These are phyloP conservation scores for Coracias cyanogaster DNA, from an alignment of 2,797 vertebrate genomes.

Conservation along the genomic window DNA sequence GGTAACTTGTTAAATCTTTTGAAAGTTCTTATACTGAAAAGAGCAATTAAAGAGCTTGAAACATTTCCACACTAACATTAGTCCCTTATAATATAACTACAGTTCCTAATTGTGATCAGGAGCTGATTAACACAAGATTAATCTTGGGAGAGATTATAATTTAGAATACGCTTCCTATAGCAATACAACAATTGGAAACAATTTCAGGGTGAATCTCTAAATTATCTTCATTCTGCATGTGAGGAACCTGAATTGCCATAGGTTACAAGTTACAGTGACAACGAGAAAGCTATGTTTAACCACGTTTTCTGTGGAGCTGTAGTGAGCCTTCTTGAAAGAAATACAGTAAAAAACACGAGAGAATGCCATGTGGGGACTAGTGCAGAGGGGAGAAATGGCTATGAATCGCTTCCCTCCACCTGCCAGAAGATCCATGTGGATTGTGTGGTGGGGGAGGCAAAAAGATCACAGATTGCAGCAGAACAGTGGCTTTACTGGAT, in stretches of 20 bases:
- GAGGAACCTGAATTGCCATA: not conserved
- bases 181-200: not conserved
- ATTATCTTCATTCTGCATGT: not conserved
- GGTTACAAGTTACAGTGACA: not conserved
- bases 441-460: no score
- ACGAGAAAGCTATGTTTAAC: not conserved
- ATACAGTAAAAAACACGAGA: not conserved
- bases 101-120: not conserved
- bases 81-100: not conserved
- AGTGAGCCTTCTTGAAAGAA: not conserved
- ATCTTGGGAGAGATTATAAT: not conserved
- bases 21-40: not conserved
- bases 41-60: not conserved
- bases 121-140: not conserved
- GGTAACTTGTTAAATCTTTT: conserved; percentile 75
- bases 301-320: not conserved
- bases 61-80: not conserved
- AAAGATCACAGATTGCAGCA: not conserved
- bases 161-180: not conserved
- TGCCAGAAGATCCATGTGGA: not conserved
- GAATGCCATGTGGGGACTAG: not conserved
- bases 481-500: not conserved
- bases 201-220: not conserved
- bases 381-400: not conserved
- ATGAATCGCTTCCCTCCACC: not conserved